phyloP scores from a whole-genome alignment of 2,113 vertebrate species.

The Crotalus horridus region DNA sequence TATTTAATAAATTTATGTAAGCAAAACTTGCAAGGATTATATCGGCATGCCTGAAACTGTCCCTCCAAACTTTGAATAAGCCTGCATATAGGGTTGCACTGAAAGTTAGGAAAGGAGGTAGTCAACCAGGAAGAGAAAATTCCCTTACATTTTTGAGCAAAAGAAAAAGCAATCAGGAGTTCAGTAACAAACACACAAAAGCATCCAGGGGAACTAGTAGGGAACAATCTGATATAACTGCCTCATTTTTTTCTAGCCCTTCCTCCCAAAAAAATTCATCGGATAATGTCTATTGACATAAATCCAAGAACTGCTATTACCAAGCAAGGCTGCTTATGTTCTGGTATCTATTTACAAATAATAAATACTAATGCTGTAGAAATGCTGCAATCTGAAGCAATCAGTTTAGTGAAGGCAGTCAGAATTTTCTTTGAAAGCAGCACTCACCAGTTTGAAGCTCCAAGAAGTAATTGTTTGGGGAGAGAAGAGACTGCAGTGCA shows the following conservation, averaged over 20 bases:
- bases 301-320: slow-evolving; percentile 27
- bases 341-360: neutral
- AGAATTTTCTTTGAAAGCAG: slow-evolving; percentile 11
- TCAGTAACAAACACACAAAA: neutral
- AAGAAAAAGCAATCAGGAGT: neutral
- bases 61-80: neutral
- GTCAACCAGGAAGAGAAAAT: neutral
- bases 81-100: neutral
- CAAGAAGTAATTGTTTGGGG: slow-evolving; percentile 22
- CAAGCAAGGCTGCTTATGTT: slow-evolving; percentile 35
- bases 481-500: neutral
- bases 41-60: neutral
- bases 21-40: neutral
- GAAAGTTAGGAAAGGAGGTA: accelerated
- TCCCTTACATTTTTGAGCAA: neutral
- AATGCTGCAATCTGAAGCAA: slow-evolving; percentile 36
- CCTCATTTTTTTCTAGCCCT: neutral
- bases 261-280: slow-evolving; percentile 19
- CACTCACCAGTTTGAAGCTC: slow-evolving; percentile 17
- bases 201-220: neutral
- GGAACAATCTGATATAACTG: slow-evolving; percentile 5
- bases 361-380: slow-evolving; percentile 41
- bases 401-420: slow-evolving; percentile 15
- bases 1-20: neutral
- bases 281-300: slow-evolving; percentile 1